These are phyloP conservation scores for Fragariocoptes setiger DNA, from an alignment of 1,140 invertebrate genomes.

Conservation along the genomic window DNA sequence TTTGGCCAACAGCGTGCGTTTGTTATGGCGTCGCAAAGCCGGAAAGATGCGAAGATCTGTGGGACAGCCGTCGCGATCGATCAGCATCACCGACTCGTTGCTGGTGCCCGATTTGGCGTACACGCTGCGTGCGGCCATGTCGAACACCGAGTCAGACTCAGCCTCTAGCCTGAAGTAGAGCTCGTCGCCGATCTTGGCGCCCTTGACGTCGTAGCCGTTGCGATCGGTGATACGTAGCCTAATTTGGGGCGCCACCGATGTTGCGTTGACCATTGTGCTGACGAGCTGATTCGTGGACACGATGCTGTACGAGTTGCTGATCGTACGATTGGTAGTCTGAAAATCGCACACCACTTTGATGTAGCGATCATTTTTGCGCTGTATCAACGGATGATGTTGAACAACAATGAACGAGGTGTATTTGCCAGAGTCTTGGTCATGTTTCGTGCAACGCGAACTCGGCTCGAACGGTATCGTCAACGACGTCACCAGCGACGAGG, in stretches of 20 bases:
- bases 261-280: constrained; percentile 16
- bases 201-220: constrained; percentile 15
- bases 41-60: constrained; percentile 23
- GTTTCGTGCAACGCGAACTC: constrained; percentile 4
- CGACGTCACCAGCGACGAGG: constrained; percentile 3
- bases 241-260: constrained; percentile 16
- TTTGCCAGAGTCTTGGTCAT: constrained; percentile 12
- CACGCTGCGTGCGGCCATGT: constrained; percentile 22
- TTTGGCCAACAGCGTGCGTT: constrained; percentile 13
- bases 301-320: constrained; percentile 15
- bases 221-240: constrained; percentile 16
- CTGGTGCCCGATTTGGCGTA: constrained; percentile 21
- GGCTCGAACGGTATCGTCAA: constrained; percentile 11
- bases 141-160: constrained; percentile 20
- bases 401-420: constrained; percentile 22
- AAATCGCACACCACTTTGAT: constrained; percentile 23
- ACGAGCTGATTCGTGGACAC: constrained; percentile 13
- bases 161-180: constrained; percentile 16
- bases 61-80: constrained; percentile 22
- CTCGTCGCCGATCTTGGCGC: constrained; percentile 16
- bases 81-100: constrained; percentile 19
- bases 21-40: constrained; percentile 12
- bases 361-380: constrained; percentile 23
- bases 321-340: constrained; percentile 16
- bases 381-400: constrained; percentile 26